Conservation (phyloP, 1,140 invertebrate species). For the Nasonia vitripennis region DNA sequence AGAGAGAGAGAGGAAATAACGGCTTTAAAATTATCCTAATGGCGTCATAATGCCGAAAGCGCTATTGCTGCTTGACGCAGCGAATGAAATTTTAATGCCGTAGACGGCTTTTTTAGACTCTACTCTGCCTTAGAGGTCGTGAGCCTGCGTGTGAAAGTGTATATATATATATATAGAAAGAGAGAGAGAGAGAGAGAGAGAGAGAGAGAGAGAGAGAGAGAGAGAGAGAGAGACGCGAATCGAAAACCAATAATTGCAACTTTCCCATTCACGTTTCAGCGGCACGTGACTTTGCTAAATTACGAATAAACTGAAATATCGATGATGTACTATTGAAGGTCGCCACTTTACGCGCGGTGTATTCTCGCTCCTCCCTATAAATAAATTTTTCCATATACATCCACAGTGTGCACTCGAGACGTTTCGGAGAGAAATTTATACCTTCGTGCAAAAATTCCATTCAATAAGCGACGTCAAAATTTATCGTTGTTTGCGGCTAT, state of each 20-base stretch:
- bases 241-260: neutral
- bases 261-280: neutral
- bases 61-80: neutral
- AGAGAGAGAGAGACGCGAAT: neutral
- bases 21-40: neutral
- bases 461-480: too few species aligned
- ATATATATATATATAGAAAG: neutral
- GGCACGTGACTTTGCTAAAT: neutral
- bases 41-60: neutral
- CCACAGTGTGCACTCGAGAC: neutral
- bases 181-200: too few species aligned
- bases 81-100: neutral
- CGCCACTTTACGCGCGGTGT: neutral
- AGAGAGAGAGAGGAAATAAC: too few species aligned
- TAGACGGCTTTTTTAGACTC: neutral
- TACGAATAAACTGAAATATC: conserved; percentile 3
- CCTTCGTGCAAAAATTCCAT: too few species aligned
- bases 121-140: neutral
- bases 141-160: neutral
- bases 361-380: neutral
- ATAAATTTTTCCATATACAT: neutral
- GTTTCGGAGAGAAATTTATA: neutral
- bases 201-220: neutral
- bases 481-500: too few species aligned
- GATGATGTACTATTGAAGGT: neutral